Conservation (phyloP, 2,113 vertebrate species). For the Austrofundulus limnaeus region DNA sequence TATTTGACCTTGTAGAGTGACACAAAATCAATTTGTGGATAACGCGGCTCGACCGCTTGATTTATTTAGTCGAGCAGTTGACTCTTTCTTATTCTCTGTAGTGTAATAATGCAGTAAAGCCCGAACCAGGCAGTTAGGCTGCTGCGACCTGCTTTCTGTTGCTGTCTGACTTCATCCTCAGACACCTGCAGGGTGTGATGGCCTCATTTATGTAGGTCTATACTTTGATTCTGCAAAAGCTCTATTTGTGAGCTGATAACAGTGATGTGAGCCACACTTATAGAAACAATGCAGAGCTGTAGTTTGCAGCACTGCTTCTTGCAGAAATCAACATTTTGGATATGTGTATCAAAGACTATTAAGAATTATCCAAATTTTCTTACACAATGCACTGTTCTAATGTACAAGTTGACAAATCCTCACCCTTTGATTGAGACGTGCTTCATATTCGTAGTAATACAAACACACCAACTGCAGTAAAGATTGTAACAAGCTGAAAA, state of each 20-base stretch:
- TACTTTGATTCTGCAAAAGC: slow-evolving; percentile 33
- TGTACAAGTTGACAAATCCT: too few species aligned
- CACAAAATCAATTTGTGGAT: slow-evolving; percentile 77
- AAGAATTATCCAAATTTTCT: too few species aligned
- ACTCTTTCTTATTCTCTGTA: slow-evolving; percentile 52
- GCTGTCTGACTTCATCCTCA: slow-evolving; percentile 37
- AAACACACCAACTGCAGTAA: too few species aligned
- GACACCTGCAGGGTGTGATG: slow-evolving; percentile 49
- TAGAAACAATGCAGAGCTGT: not conserved
- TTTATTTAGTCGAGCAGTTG: slow-evolving; percentile 66
- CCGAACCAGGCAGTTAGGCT: slow-evolving; percentile 41
- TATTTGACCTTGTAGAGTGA: slow-evolving; percentile 77
- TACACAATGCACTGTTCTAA: too few species aligned
- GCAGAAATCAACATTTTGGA: too few species aligned
- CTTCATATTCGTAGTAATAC: too few species aligned
- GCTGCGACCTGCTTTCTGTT: slow-evolving; percentile 40
- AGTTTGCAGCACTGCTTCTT: too few species aligned
- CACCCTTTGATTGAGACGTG: too few species aligned
- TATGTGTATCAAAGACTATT: too few species aligned
- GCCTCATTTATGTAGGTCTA: slow-evolving; percentile 27
- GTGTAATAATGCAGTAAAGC: slow-evolving; percentile 47
- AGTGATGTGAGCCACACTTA: not conserved
- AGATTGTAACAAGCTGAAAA: too few species aligned
- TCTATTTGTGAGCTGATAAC: slow-evolving; percentile 15
- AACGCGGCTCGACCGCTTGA: slow-evolving; percentile 58